These are phyloP conservation scores for Acanthurus tractus DNA, from an alignment of 2,797 vertebrate genomes.

Conservation along the genomic window DNA sequence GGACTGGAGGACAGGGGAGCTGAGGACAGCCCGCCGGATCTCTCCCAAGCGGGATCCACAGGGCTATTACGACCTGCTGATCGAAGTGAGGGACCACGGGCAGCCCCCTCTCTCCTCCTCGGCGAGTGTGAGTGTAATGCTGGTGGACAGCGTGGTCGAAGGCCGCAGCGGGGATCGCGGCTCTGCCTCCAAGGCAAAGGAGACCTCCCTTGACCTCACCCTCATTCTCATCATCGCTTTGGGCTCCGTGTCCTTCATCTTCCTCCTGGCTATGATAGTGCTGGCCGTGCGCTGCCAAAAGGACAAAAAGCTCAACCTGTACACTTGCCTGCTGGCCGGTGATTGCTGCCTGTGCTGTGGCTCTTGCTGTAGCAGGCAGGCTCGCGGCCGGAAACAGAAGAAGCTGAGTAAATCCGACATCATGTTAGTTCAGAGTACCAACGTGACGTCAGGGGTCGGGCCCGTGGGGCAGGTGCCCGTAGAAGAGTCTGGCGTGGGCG, in stretches of 20 bases:
- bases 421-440: slow-evolving; percentile 97
- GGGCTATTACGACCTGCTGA: slow-evolving; percentile 93
- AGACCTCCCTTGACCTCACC: slow-evolving; percentile 94
- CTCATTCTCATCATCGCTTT: slow-evolving; percentile 98
- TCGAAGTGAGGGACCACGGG: slow-evolving; percentile 96
- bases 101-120: slow-evolving; percentile 97
- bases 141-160: slow-evolving; percentile 93
- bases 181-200: slow-evolving; percentile 86
- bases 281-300: slow-evolving; percentile 97
- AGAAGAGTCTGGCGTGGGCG: slow-evolving; percentile 89
- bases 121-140: slow-evolving; percentile 90
- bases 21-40: slow-evolving; percentile 92
- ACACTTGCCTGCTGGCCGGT: slow-evolving; percentile 93
- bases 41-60: slow-evolving; percentile 92
- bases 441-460: slow-evolving; percentile 85
- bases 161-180: slow-evolving; percentile 86
- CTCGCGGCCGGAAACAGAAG: slow-evolving; percentile 92
- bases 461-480: slow-evolving; percentile 89
- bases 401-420: slow-evolving; percentile 99
- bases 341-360: slow-evolving; percentile 93
- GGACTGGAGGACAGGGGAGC: slow-evolving; percentile 97
- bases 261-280: slow-evolving; percentile 97
- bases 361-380: slow-evolving; percentile 91
- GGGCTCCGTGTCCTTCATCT: slow-evolving; percentile 96
- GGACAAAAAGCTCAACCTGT: slow-evolving; percentile 96